phyloP scores from a whole-genome alignment of 2,888 invertebrate species.

The Cosmorhoe ocellata region DNA sequence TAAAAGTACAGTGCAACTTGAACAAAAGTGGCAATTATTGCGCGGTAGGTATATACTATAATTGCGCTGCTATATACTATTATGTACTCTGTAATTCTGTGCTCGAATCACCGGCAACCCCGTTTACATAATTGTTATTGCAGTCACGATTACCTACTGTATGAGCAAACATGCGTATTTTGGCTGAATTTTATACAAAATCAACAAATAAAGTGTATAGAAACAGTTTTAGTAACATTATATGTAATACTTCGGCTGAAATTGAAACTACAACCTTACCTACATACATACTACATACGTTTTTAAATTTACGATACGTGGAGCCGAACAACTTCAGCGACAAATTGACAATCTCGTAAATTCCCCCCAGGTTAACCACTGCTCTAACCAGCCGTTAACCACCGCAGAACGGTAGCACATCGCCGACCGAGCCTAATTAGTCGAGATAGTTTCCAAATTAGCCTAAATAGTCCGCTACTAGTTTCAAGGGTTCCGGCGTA shows the following conservation, averaged over 20 bases:
- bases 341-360: constrained; percentile 18
- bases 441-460: constrained; percentile 46
- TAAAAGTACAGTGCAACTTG: constrained; percentile 29
- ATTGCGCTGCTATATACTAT: constrained; percentile 12
- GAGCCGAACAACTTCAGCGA: constrained; percentile 6
- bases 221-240: too few species aligned
- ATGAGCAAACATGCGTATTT: not conserved
- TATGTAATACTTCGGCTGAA: too few species aligned
- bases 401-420: constrained; percentile 31
- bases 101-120: constrained; percentile 49
- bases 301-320: too few species aligned
- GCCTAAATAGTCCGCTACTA: constrained; percentile 32
- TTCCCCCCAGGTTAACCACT: constrained; percentile 23
- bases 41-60: constrained; percentile 62
- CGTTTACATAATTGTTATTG: constrained; percentile 51
- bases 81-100: constrained; percentile 36
- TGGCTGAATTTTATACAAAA: not conserved
- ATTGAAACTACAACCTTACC: too few species aligned
- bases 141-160: constrained; percentile 24
- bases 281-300: too few species aligned
- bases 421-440: constrained; percentile 48
- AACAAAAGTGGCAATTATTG: constrained; percentile 64
- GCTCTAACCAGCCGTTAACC: constrained; percentile 36
- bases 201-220: not conserved
- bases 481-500: too few species aligned